phyloP scores from a whole-genome alignment of 2,113 vertebrate species.

The Pipa parva region DNA sequence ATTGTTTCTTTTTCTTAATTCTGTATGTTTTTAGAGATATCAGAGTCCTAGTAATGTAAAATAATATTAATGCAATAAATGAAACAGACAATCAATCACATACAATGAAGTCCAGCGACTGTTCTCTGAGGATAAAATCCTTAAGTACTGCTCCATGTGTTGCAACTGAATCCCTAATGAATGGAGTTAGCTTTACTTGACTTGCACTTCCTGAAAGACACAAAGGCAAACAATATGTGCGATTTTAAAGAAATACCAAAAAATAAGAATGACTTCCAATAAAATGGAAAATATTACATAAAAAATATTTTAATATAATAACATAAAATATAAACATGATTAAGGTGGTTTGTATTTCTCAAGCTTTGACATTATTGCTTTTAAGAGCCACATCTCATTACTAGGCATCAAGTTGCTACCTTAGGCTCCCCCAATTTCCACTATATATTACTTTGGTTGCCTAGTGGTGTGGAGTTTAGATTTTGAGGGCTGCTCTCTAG shows the following conservation, averaged over 20 bases:
- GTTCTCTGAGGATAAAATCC: constrained; percentile 34
- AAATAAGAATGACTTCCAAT: not conserved
- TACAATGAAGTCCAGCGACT: constrained; percentile 7
- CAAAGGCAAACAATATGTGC: too few species aligned
- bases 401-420: too few species aligned
- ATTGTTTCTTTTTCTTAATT: constrained; percentile 5
- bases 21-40: constrained; percentile 26
- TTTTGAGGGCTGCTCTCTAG: too few species aligned
- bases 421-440: too few species aligned
- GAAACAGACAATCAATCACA: constrained; percentile 20
- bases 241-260: too few species aligned
- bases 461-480: too few species aligned
- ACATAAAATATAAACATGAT: too few species aligned
- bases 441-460: too few species aligned
- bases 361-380: too few species aligned
- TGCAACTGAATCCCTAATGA: constrained; percentile 11
- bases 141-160: constrained; percentile 7
- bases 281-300: not conserved
- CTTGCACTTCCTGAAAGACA: not conserved
- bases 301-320: too few species aligned
- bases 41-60: constrained; percentile 19
- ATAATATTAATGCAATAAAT: constrained; percentile 29
- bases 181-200: not conserved
- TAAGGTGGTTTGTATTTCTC: too few species aligned
- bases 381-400: too few species aligned